phyloP scores from a whole-genome alignment of 2,797 vertebrate species.

The Toxotes lorentzi region DNA sequence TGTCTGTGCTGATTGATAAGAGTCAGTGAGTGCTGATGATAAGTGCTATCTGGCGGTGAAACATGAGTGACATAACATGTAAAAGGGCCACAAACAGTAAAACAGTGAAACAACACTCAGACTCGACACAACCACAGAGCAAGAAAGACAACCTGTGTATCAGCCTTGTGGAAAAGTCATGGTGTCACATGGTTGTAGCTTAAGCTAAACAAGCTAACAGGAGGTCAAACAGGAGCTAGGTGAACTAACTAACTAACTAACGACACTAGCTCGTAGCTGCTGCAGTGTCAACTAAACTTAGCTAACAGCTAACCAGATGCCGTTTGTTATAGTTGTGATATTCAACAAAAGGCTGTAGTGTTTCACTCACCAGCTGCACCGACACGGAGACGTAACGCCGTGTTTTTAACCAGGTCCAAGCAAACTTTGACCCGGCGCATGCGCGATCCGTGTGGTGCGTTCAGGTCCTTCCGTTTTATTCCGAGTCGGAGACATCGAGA shows the following conservation, averaged over 20 bases:
- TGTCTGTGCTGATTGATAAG: too few species aligned
- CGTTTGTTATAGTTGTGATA: rapidly evolving
- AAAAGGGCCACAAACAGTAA: too few species aligned
- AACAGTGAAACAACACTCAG: too few species aligned
- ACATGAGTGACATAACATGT: too few species aligned
- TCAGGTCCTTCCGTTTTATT: background rate
- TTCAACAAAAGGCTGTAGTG: background rate
- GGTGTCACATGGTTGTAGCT: background rate
- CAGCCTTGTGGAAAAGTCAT: background rate
- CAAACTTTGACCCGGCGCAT: slow-evolving; percentile 12
- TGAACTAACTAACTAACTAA: background rate
- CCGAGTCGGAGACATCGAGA: background rate
- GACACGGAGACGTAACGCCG: background rate
- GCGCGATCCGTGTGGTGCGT: background rate
- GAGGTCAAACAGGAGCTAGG: background rate
- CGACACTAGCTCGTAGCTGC: background rate
- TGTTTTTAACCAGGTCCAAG: background rate
- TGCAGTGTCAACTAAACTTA: background rate
- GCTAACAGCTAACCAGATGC: rapidly evolving
- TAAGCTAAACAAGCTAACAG: slow-evolving; percentile 11
- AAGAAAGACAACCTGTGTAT: too few species aligned
- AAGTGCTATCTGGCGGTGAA: too few species aligned
- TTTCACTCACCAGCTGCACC: slow-evolving; percentile 12
- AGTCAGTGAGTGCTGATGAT: too few species aligned
- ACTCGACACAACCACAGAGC: too few species aligned